Percentiles rank a stretch among this genome's conserved stretches.
These are phyloP conservation scores for Brenthis daphne DNA, from an alignment of 2,888 invertebrate species.

Conservation along the genomic window DNA sequence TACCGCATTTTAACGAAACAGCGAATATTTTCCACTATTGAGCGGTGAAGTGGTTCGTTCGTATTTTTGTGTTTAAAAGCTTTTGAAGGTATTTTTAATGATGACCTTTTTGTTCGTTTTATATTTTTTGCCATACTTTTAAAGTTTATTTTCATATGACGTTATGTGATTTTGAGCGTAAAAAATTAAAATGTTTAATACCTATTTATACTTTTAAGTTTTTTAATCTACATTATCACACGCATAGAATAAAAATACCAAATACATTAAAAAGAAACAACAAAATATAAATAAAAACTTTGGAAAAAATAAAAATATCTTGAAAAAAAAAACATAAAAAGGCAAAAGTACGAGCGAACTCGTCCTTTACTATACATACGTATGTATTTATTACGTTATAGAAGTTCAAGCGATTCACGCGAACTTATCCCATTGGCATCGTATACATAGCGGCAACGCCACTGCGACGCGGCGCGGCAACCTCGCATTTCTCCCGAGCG, in stretches of 20 bases:
- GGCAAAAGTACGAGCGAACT: not conserved
- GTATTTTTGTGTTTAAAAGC: conserved; percentile 20
- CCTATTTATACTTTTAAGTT: not conserved
- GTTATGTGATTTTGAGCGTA: conserved; percentile 1
- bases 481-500: conserved; percentile 28
- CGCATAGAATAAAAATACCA: no score
- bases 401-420: not conserved
- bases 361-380: conserved; percentile 9
- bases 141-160: conserved; percentile 1
- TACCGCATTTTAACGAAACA: conserved; percentile 38
- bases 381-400: not conserved
- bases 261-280: not conserved
- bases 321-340: not conserved
- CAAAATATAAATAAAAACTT: not conserved
- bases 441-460: not conserved
- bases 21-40: conserved; percentile 27
- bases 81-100: conserved; percentile 19
- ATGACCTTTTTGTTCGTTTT: conserved; percentile 9
- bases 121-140: conserved; percentile 4
- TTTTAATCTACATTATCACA: no score
- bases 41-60: conserved; percentile 8
- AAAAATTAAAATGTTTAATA: not conserved
- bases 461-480: conserved; percentile 26
- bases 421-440: not conserved
- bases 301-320: no score